phyloP scores from a whole-genome alignment of 2,888 invertebrate genomes.

The Sialis fuliginosa region DNA sequence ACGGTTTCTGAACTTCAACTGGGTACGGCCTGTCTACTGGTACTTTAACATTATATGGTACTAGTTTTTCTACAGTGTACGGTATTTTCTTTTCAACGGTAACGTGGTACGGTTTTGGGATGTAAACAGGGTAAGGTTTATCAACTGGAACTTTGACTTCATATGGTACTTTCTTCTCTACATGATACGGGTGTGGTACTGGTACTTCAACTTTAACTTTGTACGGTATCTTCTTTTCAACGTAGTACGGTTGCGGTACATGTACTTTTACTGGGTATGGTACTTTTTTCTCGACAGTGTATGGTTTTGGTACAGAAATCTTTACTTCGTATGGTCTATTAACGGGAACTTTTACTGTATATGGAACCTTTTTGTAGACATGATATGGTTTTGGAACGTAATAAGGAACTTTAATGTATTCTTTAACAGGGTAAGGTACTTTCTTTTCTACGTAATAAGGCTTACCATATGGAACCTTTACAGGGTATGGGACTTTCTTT shows the following conservation, averaged over 20 bases:
- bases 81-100: constrained; percentile 51
- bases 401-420: constrained; percentile 53
- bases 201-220: constrained; percentile 40
- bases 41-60: constrained; percentile 60
- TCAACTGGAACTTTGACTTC: constrained; percentile 50
- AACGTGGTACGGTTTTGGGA: constrained; percentile 48
- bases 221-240: constrained; percentile 55
- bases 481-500: constrained; percentile 49
- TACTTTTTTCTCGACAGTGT: constrained; percentile 60
- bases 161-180: no score
- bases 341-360: constrained; percentile 50
- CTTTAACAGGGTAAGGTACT: constrained; percentile 55
- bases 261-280: constrained; percentile 60
- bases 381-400: constrained; percentile 56
- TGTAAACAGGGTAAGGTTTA: constrained; percentile 54
- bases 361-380: constrained; percentile 58
- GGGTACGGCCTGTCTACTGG: constrained; percentile 67
- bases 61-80: constrained; percentile 57
- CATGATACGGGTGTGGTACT: constrained; percentile 38
- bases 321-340: constrained; percentile 44
- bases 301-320: constrained; percentile 45
- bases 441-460: constrained; percentile 60
- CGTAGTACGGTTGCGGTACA: constrained; percentile 50
- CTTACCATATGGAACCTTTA: constrained; percentile 53
- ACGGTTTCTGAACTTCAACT: constrained; percentile 57